These are phyloP conservation scores for Pachyseris speciosa DNA, from an alignment of 64 coral and sea anemone genomes.

Conservation along the genomic window DNA sequence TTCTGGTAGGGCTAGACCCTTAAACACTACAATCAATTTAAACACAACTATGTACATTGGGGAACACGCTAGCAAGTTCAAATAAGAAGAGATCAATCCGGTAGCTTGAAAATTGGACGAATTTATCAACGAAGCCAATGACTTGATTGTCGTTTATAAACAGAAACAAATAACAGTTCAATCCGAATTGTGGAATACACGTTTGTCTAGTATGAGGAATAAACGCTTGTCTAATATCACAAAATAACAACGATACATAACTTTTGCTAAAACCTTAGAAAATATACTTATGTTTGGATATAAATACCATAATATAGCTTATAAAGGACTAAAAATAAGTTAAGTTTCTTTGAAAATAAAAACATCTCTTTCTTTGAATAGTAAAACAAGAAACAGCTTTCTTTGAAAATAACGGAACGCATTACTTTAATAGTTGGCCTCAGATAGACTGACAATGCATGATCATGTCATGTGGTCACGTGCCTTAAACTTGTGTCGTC, in stretches of 20 bases:
- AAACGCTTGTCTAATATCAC: neutral
- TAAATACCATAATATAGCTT: neutral
- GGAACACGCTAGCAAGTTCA: neutral
- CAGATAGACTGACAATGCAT: neutral
- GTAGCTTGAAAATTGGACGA: neutral
- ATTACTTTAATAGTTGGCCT: neutral
- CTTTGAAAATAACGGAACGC: neutral
- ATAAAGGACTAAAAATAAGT: slow-evolving; percentile 15
- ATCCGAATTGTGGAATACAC: no score
- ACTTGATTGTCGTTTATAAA: neutral
- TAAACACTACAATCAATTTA: neutral
- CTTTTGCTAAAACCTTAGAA: neutral
- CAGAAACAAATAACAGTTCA: no score
- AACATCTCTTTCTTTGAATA: neutral
- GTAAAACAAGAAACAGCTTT: neutral
- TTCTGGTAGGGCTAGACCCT: neutral
- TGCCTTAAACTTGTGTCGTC: slow-evolving; percentile 64
- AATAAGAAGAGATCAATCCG: neutral
- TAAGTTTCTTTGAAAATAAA: slow-evolving; percentile 6
- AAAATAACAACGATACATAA: neutral
- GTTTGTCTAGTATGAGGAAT: no score
- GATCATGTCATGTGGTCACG: neutral
- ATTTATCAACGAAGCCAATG: neutral
- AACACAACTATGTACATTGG: neutral
- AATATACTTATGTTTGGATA: slow-evolving; percentile 18